A percentile compares a stretch with the other conserved stretches of the same genome.
Conservation (phyloP, 1,140 invertebrate genomes). For the Epicauta chinensis region DNA sequence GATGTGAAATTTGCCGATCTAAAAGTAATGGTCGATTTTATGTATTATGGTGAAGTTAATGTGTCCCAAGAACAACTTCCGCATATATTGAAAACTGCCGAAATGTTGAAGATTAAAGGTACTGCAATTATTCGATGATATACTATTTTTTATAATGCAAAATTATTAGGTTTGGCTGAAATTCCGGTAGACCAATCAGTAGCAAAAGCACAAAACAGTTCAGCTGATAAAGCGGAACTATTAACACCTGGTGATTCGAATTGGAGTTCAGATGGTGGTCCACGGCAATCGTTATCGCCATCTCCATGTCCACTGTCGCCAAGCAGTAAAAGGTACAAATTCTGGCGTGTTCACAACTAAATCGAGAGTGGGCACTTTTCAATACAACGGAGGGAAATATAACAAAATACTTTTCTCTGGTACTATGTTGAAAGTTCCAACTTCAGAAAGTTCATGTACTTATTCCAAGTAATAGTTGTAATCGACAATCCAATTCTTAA, state of each 20-base stretch:
- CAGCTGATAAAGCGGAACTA: conserved; percentile 44
- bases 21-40: conserved; percentile 84
- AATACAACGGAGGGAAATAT: too few relatives aligned
- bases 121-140: conserved; percentile 2
- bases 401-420: too few relatives aligned
- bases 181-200: conserved; percentile 67
- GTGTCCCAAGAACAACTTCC: conserved; percentile 81
- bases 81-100: conserved; percentile 79
- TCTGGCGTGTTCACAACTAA: too few relatives aligned
- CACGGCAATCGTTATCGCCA: conserved; percentile 45
- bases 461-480: too few relatives aligned
- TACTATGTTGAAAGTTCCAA: too few relatives aligned
- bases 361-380: too few relatives aligned
- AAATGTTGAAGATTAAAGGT: conserved; percentile 78
- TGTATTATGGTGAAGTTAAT: conserved; percentile 89
- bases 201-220: conserved; percentile 55
- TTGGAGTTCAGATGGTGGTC: conserved; percentile 41
- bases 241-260: conserved; percentile 46
- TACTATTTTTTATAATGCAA: neutral
- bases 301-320: conserved; percentile 40
- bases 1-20: conserved; percentile 81
- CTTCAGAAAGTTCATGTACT: too few relatives aligned
- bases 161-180: conserved; percentile 62
- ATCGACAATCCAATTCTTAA: too few relatives aligned
- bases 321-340: conserved; percentile 38